Base-by-base conservation (phyloP, 1,140 invertebrate species). In the Diploscapter pachys region DNA sequence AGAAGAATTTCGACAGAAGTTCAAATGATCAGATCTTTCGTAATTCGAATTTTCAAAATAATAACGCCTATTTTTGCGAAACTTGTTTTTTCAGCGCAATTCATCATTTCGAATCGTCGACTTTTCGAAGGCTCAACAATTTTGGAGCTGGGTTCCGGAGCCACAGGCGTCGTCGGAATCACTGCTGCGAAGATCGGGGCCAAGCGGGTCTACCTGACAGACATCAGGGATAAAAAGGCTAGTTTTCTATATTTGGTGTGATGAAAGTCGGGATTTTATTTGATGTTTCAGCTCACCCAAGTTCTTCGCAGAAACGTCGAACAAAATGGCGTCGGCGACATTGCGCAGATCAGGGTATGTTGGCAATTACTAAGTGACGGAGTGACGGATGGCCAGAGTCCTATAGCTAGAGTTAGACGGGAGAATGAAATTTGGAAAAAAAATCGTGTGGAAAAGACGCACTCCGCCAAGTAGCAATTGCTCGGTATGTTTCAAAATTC, bases 71-170 rank as follows among this genome's bases (percentile, higher is more conserved):
- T 31, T 31, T 31, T 31, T 70, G 54, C 4, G 4, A 64, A 64
- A 9, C 51, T 11, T 51, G n/a, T 48, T 73, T 63, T 65, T 78
- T 74, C 63, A 77, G 79, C 59, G 54, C 48, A 77, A 5, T 80
- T 70, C 59, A 48, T 80, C 13, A 63, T 31, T 50, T 13, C 50
- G 63, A 76, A 80, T 55, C 54, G 48, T 3, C 50, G 61, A 3
- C 4, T 54, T 11, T 57, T 80, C 50, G 11, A 56, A 57, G 68
- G 61, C 11, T 53, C 69, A 49, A 71, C 31, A 0, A 66, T 79
- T 11, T 53, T 80, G 9, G 79, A 80, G 62, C 64, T 80, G 3
- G 79, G 79, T 4, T 73, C 79, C 1, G 79, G 79, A 0, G 75
- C 52, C 56, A 73, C 74, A 4, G 76, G 78, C 4, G 68, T 79